Evolutionary conservation across 1,140 invertebrate genomes (phyloP).

Genomic region (Dendrolimus punctatus): DNA sequence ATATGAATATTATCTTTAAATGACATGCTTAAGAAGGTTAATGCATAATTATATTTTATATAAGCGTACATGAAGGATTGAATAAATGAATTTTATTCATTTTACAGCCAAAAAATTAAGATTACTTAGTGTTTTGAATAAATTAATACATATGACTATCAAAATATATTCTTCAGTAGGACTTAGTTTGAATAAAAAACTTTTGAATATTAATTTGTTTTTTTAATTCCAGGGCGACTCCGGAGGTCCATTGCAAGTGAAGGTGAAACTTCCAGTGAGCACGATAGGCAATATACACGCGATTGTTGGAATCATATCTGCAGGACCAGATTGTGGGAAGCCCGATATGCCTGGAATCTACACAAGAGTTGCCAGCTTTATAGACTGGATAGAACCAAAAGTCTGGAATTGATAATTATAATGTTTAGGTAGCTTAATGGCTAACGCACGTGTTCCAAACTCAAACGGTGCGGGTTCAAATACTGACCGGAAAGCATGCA

Average conservation of each 20-base stretch:
- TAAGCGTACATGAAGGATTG: too few species aligned
- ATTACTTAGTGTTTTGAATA: too few species aligned
- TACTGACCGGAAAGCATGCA: too few species aligned
- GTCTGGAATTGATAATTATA: conserved; percentile 26
- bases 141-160: too few species aligned
- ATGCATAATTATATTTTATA: too few species aligned
- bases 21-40: too few species aligned
- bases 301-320: conserved; percentile 80
- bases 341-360: conserved; percentile 84
- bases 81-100: too few species aligned
- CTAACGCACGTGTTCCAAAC: too few species aligned
- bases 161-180: too few species aligned
- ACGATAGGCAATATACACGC: conserved; percentile 21
- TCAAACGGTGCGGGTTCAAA: too few species aligned
- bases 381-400: conserved; percentile 75
- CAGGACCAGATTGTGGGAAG: conserved; percentile 80
- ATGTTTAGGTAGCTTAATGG: not conserved
- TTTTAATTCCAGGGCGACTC: conserved; percentile 77
- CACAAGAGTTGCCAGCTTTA: conserved; percentile 77
- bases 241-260: conserved; percentile 76
- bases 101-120: too few species aligned
- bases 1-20: too few species aligned
- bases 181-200: not conserved
- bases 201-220: not conserved
- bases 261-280: conserved; percentile 11